phyloP scores from a whole-genome alignment of 1,140 invertebrate species.

The Battus philenor region DNA sequence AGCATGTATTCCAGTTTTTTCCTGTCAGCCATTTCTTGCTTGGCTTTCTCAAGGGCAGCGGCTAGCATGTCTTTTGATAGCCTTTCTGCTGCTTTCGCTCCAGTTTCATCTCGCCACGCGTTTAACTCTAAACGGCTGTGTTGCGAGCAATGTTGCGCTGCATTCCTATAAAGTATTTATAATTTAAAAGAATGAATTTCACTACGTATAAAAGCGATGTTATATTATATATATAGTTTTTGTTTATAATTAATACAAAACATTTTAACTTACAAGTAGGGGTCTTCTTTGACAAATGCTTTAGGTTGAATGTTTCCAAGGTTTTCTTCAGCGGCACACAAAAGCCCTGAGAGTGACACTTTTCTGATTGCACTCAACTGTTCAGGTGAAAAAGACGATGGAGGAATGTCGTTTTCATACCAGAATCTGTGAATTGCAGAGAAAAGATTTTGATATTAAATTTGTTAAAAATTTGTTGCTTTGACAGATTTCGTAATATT shows the following conservation, averaged over 20 bases:
- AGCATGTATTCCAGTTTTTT: slow-evolving; percentile 86
- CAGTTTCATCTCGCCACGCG: slow-evolving; percentile 78
- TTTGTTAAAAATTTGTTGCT: too few relatives aligned
- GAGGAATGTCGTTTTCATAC: slow-evolving; percentile 97
- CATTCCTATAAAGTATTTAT: slow-evolving; percentile 79
- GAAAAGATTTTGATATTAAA: too few relatives aligned
- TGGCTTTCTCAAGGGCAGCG: slow-evolving; percentile 84
- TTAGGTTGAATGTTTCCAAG: slow-evolving; percentile 84
- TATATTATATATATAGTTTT: too few relatives aligned
- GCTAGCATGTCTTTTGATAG: slow-evolving; percentile 76
- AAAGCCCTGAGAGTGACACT: slow-evolving; percentile 85
- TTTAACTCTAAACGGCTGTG: slow-evolving; percentile 80
- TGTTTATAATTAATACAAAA: neutral
- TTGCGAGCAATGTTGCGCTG: slow-evolving; percentile 85
- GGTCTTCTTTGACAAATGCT: slow-evolving; percentile 91
- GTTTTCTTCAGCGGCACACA: slow-evolving; percentile 88
- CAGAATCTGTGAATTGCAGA: slow-evolving; percentile 82
- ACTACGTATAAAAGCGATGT: neutral
- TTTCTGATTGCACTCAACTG: slow-evolving; percentile 93
- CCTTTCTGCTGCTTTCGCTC: slow-evolving; percentile 57
- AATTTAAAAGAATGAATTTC: neutral
- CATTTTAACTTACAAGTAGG: slow-evolving; percentile 82
- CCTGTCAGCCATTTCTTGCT: slow-evolving; percentile 82
- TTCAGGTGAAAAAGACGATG: slow-evolving; percentile 86
- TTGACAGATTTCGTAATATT: too few relatives aligned